Evolutionary conservation across 2,113 vertebrate species (phyloP).

Genomic region (Heloderma charlesbogerti): DNA sequence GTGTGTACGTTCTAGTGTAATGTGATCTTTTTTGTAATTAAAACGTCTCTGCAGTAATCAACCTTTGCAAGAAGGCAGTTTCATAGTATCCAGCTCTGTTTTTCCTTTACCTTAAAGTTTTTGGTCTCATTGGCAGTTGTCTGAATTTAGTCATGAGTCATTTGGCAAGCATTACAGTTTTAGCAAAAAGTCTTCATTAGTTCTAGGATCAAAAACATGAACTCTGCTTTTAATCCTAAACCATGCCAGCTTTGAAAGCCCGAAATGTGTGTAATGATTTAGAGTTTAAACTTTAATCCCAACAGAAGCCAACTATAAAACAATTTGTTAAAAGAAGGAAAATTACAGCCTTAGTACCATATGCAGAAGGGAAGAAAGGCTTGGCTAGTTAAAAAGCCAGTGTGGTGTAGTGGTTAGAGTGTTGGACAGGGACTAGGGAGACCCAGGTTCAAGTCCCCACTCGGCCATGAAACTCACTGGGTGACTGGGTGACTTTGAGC

Average conservation of each 20-base stretch:
- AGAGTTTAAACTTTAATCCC: neutral
- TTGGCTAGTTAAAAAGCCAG: neutral
- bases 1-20: neutral
- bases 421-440: too few species aligned
- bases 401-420: too few species aligned
- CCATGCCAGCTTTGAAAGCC: neutral
- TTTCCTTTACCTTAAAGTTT: neutral
- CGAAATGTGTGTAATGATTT: neutral
- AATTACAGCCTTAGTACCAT: neutral
- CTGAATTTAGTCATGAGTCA: neutral
- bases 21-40: neutral
- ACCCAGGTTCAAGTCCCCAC: too few species aligned
- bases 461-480: too few species aligned
- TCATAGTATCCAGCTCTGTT: neutral
- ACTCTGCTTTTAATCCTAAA: neutral
- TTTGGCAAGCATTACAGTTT: too few species aligned
- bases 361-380: neutral
- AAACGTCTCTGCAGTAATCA: neutral
- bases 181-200: accelerated
- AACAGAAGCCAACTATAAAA: neutral
- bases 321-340: neutral
- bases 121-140: neutral
- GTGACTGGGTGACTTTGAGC: too few species aligned
- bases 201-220: neutral
- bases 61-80: neutral